These are phyloP conservation scores for Ectobius pallidus DNA, from an alignment of 2,888 invertebrate genomes.

Conservation along the genomic window DNA sequence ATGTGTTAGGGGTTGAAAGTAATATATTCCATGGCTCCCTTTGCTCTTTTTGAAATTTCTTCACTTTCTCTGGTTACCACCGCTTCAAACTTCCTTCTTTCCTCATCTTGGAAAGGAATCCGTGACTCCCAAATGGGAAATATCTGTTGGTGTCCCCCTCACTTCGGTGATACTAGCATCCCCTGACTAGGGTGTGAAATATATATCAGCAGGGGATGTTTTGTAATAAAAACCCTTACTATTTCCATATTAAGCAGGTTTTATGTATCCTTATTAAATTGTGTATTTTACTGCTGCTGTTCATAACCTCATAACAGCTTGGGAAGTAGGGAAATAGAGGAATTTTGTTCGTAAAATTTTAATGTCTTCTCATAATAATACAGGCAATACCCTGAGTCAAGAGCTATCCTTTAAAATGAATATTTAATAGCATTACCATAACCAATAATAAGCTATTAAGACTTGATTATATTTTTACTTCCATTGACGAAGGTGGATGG, in stretches of 20 bases:
- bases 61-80: slow-evolving; percentile 3
- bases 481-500: no score
- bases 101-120: background rate
- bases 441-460: no score
- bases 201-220: background rate
- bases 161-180: background rate
- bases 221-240: slow-evolving; percentile 2
- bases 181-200: slow-evolving; percentile 14
- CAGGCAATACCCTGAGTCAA: no score
- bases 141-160: background rate
- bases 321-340: background rate
- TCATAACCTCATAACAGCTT: background rate
- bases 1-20: slow-evolving; percentile 3
- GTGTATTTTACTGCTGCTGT: background rate
- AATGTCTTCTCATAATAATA: no score
- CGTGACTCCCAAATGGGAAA: slow-evolving; percentile 13
- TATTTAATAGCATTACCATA: no score
- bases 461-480: no score
- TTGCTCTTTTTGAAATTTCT: slow-evolving; percentile 10
- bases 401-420: no score
- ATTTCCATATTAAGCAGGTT: slow-evolving; percentile 7
- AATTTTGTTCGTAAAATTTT: background rate
- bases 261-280: slow-evolving; percentile 14
- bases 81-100: background rate
- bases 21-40: background rate